phyloP scores from a whole-genome alignment of 2,888 invertebrate species.

The Ctena decussata region DNA sequence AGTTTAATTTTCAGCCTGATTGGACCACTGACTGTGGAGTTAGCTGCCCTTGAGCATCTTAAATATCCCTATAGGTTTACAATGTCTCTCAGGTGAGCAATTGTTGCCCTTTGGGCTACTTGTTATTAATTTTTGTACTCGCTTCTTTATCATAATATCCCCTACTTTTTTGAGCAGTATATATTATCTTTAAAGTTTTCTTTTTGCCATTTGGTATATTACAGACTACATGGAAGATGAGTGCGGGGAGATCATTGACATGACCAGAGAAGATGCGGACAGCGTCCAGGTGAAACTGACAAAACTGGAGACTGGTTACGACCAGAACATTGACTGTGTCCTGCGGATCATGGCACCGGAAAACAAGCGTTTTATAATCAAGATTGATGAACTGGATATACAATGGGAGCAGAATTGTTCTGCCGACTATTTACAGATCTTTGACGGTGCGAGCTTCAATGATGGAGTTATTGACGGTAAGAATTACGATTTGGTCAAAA shows the following conservation, averaged over 20 bases:
- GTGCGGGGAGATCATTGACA: slow-evolving; percentile 41
- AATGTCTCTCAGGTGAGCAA: too few relatives aligned
- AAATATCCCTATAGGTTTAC: too few relatives aligned
- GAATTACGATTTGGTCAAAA: background rate
- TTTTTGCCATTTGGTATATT: too few relatives aligned
- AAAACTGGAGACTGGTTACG: slow-evolving; percentile 40
- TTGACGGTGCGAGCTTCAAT: slow-evolving; percentile 26
- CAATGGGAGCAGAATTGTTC: slow-evolving; percentile 26
- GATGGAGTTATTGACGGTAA: background rate
- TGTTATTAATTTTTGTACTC: too few relatives aligned
- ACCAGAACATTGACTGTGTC: slow-evolving; percentile 49
- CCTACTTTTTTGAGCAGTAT: too few relatives aligned
- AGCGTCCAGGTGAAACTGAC: slow-evolving; percentile 47
- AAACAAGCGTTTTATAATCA: slow-evolving; percentile 37
- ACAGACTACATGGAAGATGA: slow-evolving; percentile 53
- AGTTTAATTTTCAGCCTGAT: too few relatives aligned
- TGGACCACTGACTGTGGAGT: too few relatives aligned
- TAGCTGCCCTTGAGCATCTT: too few relatives aligned
- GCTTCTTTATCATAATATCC: too few relatives aligned
- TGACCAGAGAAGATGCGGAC: slow-evolving; percentile 22
- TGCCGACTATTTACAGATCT: slow-evolving; percentile 39
- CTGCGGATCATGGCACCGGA: slow-evolving; percentile 39
- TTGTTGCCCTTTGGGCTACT: too few relatives aligned
- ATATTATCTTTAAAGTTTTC: too few relatives aligned
- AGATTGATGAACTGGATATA: slow-evolving; percentile 30